A percentile compares a stretch with the other conserved stretches of the same genome.
These are phyloP conservation scores for Pterocles burchelli DNA, from an alignment of 2,113 vertebrate genomes.

Conservation along the genomic window DNA sequence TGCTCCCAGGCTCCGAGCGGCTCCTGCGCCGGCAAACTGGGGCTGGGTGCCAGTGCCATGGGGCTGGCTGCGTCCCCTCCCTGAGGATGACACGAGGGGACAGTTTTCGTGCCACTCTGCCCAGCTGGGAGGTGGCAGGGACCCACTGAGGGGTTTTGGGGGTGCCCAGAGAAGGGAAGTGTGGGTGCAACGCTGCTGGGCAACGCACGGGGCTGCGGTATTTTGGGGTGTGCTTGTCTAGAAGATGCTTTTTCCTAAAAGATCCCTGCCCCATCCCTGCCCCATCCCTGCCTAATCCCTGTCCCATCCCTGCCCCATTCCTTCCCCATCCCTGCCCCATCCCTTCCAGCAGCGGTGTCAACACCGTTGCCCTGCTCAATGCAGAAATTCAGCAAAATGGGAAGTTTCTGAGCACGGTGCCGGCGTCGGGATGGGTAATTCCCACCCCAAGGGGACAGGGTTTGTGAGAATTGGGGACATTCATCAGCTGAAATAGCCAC, in stretches of 20 bases:
- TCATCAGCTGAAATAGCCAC: background rate
- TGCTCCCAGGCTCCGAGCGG: background rate
- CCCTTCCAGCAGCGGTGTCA: background rate
- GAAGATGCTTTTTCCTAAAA: background rate
- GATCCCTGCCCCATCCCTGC: background rate
- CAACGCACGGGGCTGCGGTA: rapidly evolving
- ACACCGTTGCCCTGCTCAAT: no score
- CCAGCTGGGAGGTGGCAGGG: background rate
- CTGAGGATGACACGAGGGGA: rapidly evolving
- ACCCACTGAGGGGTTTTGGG: background rate
- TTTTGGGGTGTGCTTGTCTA: background rate
- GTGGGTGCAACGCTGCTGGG: background rate
- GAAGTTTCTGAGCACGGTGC: background rate
- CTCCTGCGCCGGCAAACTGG: background rate
- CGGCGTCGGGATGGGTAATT: no score
- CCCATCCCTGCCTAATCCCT: no score
- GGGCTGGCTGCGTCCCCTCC: background rate
- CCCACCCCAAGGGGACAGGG: background rate
- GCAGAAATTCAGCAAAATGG: background rate
- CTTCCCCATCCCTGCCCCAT: background rate
- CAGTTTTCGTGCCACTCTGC: background rate
- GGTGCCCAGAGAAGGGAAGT: background rate
- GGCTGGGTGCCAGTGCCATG: rapidly evolving
- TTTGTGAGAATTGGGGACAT: background rate
- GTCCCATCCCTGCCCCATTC: background rate